Percentiles rank a stretch among this genome's conserved stretches.
These are phyloP conservation scores for Alitta virens DNA, from an alignment of 2,888 invertebrate species.

Conservation along the genomic window DNA sequence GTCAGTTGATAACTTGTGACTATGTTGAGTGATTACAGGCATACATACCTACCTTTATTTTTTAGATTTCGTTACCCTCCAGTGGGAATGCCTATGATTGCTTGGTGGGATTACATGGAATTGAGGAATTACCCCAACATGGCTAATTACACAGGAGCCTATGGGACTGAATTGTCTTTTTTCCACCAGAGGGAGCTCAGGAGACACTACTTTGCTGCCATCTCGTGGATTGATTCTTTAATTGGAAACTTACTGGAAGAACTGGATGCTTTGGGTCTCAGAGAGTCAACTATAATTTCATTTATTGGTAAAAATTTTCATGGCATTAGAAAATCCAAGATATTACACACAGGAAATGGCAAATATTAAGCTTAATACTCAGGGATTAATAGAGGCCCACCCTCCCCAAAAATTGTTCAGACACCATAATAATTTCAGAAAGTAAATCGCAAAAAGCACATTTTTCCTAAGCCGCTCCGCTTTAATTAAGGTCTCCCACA, in stretches of 20 bases:
- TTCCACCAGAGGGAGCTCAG: constrained; percentile 16
- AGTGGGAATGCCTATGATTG: constrained; percentile 32
- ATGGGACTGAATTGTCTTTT: constrained; percentile 3
- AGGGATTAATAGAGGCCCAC: too few species aligned
- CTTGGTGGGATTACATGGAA: constrained; percentile 35
- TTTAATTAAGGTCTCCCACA: too few species aligned
- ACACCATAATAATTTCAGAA: too few species aligned
- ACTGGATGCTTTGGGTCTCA: constrained; percentile 17
- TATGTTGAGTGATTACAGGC: too few species aligned
- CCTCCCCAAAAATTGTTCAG: too few species aligned
- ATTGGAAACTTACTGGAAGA: constrained; percentile 20
- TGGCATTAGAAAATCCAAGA: too few species aligned
- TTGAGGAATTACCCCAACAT: constrained; percentile 32
- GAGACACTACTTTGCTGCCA: constrained; percentile 25
- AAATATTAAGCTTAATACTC: too few species aligned
- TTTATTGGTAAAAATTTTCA: constrained; percentile 18
- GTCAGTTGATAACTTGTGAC: too few species aligned
- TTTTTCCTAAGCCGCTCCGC: too few species aligned
- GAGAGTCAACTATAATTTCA: constrained; percentile 23
- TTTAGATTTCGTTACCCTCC: constrained; percentile 29
- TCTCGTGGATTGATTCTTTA: constrained; percentile 20
- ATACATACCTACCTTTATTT: too few species aligned
- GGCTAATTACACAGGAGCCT: constrained; percentile 25
- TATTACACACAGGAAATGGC: too few species aligned
- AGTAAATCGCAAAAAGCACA: too few species aligned